These are phyloP conservation scores for Gryllus longicercus DNA, from an alignment of 2,888 invertebrate species.

Conservation along the genomic window DNA sequence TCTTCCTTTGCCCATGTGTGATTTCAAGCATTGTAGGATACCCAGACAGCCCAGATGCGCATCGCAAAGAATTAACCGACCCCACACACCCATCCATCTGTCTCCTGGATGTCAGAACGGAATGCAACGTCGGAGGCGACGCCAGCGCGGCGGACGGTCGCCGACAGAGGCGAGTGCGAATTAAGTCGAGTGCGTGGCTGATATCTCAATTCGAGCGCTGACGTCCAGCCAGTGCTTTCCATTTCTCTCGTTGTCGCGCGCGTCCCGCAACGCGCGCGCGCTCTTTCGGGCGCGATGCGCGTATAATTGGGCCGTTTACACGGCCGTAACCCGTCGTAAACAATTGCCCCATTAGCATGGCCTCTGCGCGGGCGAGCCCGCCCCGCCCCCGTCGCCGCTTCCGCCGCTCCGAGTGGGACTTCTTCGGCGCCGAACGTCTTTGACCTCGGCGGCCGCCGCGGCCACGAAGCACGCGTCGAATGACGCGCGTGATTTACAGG, in stretches of 20 bases:
- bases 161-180: neutral
- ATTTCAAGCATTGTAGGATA: no score
- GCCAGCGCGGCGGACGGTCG: neutral
- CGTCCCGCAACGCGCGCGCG: neutral
- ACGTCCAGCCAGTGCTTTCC: neutral
- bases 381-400: no score
- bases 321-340: no score
- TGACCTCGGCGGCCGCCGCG: neutral
- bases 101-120: neutral
- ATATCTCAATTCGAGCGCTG: neutral
- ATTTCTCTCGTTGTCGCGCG: neutral
- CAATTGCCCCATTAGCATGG: no score
- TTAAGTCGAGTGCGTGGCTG: neutral
- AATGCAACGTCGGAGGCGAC: no score
- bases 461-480: neutral
- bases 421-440: neutral
- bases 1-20: no score
- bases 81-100: neutral
- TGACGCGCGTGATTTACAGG: constrained; percentile 6
- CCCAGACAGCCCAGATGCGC: neutral
- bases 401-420: neutral
- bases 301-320: neutral
- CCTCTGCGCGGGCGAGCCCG: no score
- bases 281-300: neutral
- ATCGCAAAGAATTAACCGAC: neutral